Conservation (phyloP, 2,113 vertebrate species). For the Perca flavescens region DNA sequence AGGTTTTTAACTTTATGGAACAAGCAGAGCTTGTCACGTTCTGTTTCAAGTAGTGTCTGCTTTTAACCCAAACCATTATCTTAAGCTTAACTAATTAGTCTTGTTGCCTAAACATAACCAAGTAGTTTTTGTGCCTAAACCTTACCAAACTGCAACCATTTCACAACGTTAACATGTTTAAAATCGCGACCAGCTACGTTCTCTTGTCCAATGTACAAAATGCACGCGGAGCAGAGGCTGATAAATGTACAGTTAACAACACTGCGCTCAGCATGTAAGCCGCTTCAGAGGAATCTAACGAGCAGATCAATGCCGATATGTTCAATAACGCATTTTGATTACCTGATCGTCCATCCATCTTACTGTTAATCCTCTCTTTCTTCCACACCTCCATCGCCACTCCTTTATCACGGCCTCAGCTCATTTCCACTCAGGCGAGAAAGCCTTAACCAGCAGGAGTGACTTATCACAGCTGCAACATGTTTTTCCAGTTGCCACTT, state of each 20-base stretch:
- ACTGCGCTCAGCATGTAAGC: not conserved
- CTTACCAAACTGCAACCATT: no score
- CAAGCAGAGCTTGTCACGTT: no score
- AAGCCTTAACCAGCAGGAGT: constrained; percentile 1
- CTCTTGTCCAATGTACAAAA: no score
- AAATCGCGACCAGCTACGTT: no score
- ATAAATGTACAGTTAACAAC: constrained; percentile 24
- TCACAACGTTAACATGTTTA: no score
- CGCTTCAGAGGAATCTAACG: constrained; percentile 28
- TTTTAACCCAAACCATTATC: no score
- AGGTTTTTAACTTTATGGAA: no score
- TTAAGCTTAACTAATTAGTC: no score
- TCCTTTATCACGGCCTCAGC: not conserved
- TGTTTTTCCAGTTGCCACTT: constrained; percentile 29
- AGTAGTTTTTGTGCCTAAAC: no score
- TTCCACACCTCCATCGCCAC: not conserved
- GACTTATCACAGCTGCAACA: constrained; percentile 24
- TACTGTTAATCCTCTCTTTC: not conserved
- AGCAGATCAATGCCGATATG: constrained; percentile 31
- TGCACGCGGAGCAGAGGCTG: not conserved
- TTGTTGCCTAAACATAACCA: no score
- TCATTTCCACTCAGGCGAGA: not conserved
- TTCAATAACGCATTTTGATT: constrained; percentile 27
- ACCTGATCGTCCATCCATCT: constrained; percentile 15
- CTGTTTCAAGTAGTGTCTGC: no score